Percentiles rank a stretch among this genome's conserved stretches.
Conservation (phyloP, 2,113 vertebrate species). For the Phodopus roborovskii region DNA sequence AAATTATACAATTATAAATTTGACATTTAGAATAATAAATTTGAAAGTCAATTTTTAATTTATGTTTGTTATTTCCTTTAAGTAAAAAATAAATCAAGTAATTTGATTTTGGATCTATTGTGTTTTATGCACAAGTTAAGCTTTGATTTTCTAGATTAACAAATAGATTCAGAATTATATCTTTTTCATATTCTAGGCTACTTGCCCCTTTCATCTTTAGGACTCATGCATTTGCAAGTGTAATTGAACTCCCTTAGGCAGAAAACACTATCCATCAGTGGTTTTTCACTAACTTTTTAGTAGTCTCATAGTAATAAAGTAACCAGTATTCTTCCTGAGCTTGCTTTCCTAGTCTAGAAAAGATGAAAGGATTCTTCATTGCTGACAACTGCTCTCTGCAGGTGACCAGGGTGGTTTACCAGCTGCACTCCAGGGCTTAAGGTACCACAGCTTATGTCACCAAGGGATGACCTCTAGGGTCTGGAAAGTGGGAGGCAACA, state of each 20-base stretch:
- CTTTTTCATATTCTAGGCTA: conserved; percentile 11
- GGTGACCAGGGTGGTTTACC: background rate
- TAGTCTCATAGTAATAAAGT: background rate
- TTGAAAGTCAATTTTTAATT: background rate
- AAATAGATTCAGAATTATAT: background rate
- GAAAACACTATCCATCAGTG: background rate
- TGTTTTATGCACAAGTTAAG: background rate
- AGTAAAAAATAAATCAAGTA: background rate
- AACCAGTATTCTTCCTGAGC: background rate
- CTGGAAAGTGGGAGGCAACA: background rate
- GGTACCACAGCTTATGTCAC: background rate
- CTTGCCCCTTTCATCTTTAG: background rate
- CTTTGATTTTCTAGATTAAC: background rate
- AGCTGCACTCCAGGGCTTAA: background rate
- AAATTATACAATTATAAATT: background rate
- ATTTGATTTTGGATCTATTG: conserved; percentile 6
- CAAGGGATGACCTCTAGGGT: background rate
- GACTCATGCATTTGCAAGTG: background rate
- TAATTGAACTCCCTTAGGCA: background rate
- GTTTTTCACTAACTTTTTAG: background rate
- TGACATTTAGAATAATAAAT: background rate
- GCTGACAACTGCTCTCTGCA: background rate
- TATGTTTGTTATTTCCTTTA: background rate
- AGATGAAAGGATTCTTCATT: no score
- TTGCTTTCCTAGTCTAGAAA: background rate